Evolutionary conservation across 2,113 vertebrate species (phyloP).

Genomic region (Octodon degus): DNA sequence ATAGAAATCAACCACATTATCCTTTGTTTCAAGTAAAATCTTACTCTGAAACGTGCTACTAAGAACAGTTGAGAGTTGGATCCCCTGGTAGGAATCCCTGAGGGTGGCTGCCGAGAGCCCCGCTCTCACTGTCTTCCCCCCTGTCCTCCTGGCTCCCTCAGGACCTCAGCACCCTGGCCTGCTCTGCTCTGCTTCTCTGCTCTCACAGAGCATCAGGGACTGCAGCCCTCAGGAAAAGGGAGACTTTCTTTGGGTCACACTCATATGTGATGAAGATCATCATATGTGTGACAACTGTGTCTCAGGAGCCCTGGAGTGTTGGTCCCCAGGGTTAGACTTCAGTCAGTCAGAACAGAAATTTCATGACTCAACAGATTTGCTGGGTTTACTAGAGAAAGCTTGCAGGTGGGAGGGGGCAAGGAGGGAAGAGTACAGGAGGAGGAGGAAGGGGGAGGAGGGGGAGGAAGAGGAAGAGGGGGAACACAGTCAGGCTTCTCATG

Average conservation of each 20-base stretch:
- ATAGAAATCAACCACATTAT: not conserved
- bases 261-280: not conserved
- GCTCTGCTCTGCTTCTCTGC: no score
- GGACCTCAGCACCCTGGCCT: no score
- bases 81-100: not conserved
- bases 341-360: not conserved
- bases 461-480: not conserved
- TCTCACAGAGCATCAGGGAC: not conserved
- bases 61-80: not conserved
- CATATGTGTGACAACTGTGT: no score
- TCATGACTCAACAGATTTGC: not conserved
- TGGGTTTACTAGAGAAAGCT: not conserved
- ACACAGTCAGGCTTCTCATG: not conserved
- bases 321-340: not conserved
- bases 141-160: no score
- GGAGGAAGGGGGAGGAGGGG: not conserved
- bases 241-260: not conserved
- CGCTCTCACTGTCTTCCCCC: not conserved
- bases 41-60: not conserved
- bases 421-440: not conserved
- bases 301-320: not conserved
- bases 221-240: not conserved
- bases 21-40: conserved; percentile 1
- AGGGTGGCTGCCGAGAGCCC: not conserved
- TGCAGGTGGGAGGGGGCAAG: not conserved